These are phyloP conservation scores for Aplodontia rufa DNA, from an alignment of 2,113 vertebrate species.

Conservation along the genomic window DNA sequence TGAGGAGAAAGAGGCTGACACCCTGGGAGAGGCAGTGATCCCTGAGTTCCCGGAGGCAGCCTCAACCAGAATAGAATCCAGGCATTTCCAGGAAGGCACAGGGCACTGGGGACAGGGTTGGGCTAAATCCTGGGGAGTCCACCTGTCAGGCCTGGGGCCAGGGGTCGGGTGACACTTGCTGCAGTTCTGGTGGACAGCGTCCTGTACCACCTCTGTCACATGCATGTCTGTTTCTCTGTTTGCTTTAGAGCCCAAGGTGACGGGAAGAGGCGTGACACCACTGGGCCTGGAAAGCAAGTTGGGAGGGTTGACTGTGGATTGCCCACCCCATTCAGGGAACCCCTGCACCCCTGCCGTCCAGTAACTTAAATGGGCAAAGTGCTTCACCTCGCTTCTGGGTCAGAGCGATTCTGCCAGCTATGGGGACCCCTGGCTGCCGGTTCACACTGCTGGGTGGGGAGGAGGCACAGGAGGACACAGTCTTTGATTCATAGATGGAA, in stretches of 20 bases:
- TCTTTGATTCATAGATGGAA: neutral
- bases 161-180: neutral
- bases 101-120: neutral
- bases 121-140: neutral
- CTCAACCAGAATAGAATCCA: neutral
- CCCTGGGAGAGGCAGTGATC: neutral
- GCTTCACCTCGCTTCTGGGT: neutral
- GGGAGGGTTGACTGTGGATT: neutral
- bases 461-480: rapidly evolving
- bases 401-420: neutral
- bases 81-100: neutral
- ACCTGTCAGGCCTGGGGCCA: neutral
- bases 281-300: neutral
- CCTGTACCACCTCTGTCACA: neutral
- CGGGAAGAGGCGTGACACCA: neutral
- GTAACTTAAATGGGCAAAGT: neutral
- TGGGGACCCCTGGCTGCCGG: neutral
- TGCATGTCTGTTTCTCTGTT: neutral
- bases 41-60: neutral
- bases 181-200: neutral
- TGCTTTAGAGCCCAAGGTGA: neutral
- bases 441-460: neutral
- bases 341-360: neutral
- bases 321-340: neutral
- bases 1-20: neutral